These are phyloP conservation scores for Agrochola litura DNA, from an alignment of 2,888 invertebrate genomes.

Conservation along the genomic window DNA sequence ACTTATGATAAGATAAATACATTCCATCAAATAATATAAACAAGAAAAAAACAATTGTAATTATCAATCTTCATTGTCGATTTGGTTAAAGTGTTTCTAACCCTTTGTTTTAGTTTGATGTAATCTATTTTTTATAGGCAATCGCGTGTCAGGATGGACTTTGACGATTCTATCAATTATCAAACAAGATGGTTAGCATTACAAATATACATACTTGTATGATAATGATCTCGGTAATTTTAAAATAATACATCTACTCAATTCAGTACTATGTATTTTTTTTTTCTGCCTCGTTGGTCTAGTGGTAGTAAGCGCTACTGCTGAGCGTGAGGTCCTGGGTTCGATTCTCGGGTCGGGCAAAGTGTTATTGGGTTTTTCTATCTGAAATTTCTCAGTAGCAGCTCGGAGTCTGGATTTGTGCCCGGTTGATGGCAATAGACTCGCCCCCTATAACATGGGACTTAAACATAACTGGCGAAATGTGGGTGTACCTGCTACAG, in stretches of 20 bases:
- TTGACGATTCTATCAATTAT: slow-evolving; percentile 18
- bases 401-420: too few species aligned
- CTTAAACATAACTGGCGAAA: too few species aligned
- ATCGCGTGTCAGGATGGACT: slow-evolving; percentile 7
- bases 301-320: too few species aligned
- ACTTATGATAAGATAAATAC: neutral
- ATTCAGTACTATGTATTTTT: too few species aligned
- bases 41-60: neutral
- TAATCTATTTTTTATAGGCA: neutral
- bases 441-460: too few species aligned
- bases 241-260: neutral
- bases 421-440: too few species aligned
- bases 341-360: too few species aligned
- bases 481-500: too few species aligned
- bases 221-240: neutral
- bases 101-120: neutral
- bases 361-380: too few species aligned
- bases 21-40: neutral
- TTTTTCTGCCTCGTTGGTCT: too few species aligned
- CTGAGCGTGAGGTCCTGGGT: too few species aligned
- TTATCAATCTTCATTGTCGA: neutral
- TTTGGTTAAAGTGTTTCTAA: neutral
- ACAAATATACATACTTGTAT: neutral
- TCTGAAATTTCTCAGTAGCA: too few species aligned
- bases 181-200: neutral